Conservation (phyloP, 2,797 vertebrate species). For the Toxotes lorentzi region DNA sequence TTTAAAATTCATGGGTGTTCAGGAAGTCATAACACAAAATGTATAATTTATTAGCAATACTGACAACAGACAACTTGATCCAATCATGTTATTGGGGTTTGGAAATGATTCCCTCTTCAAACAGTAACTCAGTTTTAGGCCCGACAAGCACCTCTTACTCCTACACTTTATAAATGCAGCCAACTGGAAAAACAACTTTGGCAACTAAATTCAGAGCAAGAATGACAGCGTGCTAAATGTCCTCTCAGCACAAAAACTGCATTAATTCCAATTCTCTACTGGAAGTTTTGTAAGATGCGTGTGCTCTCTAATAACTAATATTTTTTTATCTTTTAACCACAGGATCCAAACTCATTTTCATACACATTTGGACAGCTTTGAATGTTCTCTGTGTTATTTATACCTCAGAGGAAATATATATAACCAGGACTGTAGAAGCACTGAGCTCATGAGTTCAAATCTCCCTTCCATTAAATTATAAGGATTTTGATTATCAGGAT, state of each 20-base stretch:
- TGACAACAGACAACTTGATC: conserved; percentile 15
- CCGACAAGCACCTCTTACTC: neutral
- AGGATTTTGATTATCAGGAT: too few relatives aligned
- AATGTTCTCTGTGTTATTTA: conserved; percentile 1
- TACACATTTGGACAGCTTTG: neutral
- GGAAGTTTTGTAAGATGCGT: neutral
- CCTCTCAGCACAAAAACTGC: neutral
- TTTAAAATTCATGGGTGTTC: neutral
- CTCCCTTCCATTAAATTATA: too few relatives aligned
- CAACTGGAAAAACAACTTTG: neutral
- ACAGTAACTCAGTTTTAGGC: conserved; percentile 8
- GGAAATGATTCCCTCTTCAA: neutral
- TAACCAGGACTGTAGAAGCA: too few relatives aligned
- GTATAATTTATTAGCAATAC: conserved; percentile 24
- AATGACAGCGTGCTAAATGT: neutral
- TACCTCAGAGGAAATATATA: neutral
- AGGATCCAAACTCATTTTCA: conserved; percentile 5
- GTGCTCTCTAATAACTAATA: neutral
- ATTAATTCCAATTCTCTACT: neutral
- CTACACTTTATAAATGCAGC: neutral
- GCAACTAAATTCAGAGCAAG: neutral
- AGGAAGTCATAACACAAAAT: conserved; percentile 13
- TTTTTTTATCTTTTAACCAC: neutral
- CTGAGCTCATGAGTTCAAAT: too few relatives aligned
- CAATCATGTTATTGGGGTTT: neutral